Base-by-base conservation (phyloP, 2,888 invertebrate species). In the Agonopterix alstromeriana region DNA sequence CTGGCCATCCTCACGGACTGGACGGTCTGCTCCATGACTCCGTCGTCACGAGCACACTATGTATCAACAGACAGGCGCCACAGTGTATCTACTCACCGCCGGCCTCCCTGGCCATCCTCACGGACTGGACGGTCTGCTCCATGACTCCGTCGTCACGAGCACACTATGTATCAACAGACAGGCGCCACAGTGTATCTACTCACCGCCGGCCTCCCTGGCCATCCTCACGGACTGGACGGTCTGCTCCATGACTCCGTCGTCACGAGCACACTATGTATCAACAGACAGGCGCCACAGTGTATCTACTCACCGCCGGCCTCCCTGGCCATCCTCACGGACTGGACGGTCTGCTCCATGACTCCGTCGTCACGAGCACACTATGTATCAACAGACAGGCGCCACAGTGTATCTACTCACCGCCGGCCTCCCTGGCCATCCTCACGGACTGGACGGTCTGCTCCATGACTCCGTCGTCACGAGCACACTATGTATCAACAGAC, bases 391-490 rank as follows among this genome's bases (percentile, higher is more conserved):
- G 35, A 7, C 10, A 38, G 10, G 10, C 4, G 44, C 93, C 57
- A 92, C 87, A 0, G 27, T 9, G 4, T 3, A 17, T 0, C 17
- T 0, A 48, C 58, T 62, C 63, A 93, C 93, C 94, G 55, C 92
- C 86, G 0, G 96, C 94, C 60, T 93, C 92, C 66, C 91, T 90
- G 0, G 98, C 98, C 93, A 97, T 94, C 58, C 92, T 79, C 35
- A 99, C 94, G 35, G 97, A 97, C 83, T 99, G 97, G 1, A 94
- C 73, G 0, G 99, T 99, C 90, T 99, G 99, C 50, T 97, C 95
- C 97, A 98, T 99, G 42, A 99, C 98, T 3, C 99, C 98, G 82
- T 99, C 99, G 79, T 99, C 99, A 99, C 98, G 48, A 99, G 86
- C 51, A 98, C 47, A 98, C 96, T 48, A 99, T 93, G 79, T 99